A percentile compares a stretch with the other conserved stretches of the same genome.
Conservation (phyloP, 2,888 invertebrate species). For the Barypeithes pellucidus region DNA sequence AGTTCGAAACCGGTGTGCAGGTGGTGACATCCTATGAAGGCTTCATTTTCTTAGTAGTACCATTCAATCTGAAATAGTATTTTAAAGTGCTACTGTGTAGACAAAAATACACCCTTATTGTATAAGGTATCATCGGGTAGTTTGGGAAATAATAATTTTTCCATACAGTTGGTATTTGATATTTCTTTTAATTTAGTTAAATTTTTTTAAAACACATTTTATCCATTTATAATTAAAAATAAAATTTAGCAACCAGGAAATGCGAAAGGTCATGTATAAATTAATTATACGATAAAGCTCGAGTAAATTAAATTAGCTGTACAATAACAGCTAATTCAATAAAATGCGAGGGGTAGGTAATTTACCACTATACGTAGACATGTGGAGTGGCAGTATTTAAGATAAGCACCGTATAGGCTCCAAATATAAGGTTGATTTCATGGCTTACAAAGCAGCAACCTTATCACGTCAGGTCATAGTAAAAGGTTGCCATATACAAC, state of each 20-base stretch:
- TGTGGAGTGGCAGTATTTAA: conserved; percentile 48
- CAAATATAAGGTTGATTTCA: conserved; percentile 41
- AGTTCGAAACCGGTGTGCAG: too few species aligned
- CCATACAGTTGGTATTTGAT: too few species aligned
- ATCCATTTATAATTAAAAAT: not conserved
- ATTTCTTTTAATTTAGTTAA: too few species aligned
- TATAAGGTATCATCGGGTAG: too few species aligned
- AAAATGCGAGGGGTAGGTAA: conserved; percentile 23
- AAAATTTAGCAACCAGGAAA: conserved; percentile 11
- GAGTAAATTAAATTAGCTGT: conserved; percentile 44
- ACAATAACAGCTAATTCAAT: conserved; percentile 49
- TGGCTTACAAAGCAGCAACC: conserved; percentile 62
- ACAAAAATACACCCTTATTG: too few species aligned
- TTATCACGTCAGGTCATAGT: conserved; percentile 65
- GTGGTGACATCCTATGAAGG: too few species aligned
- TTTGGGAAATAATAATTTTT: too few species aligned
- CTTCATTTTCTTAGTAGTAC: too few species aligned
- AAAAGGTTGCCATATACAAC: conserved; percentile 66
- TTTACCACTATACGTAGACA: conserved; percentile 37
- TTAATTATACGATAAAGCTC: conserved; percentile 44
- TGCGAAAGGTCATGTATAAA: conserved; percentile 40
- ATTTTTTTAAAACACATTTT: not conserved
- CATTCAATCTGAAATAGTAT: too few species aligned
- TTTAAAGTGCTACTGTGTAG: too few species aligned
- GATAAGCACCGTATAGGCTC: conserved; percentile 37